These are phyloP conservation scores for Pelodytes ibericus DNA, from an alignment of 2,797 vertebrate genomes.

Conservation along the genomic window DNA sequence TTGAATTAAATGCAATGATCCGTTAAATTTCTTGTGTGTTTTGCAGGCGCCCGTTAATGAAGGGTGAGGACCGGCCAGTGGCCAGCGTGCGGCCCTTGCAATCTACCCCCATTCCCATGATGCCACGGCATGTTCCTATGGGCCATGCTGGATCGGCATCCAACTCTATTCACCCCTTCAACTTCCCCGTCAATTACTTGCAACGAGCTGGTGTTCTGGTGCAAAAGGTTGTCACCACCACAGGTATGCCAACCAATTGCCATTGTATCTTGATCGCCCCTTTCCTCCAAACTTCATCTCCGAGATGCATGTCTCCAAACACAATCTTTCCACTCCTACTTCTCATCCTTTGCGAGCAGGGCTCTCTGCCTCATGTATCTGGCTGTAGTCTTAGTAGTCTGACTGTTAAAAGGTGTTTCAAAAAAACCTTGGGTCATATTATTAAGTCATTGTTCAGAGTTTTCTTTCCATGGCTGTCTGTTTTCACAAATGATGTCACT, in stretches of 20 bases:
- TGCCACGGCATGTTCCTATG: constrained; percentile 90
- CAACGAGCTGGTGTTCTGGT: constrained; percentile 96
- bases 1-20: not conserved
- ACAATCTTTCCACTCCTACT: too few species aligned
- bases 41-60: constrained; percentile 82
- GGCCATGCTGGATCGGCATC: constrained; percentile 74
- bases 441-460: too few species aligned
- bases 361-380: too few species aligned
- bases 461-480: too few species aligned
- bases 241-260: constrained; percentile 83
- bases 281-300: too few species aligned
- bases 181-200: constrained; percentile 93
- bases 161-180: constrained; percentile 80
- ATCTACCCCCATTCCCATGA: constrained; percentile 98
- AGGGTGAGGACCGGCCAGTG: constrained; percentile 92
- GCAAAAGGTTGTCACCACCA: constrained; percentile 96
- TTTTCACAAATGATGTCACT: too few species aligned
- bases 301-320: too few species aligned
- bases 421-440: too few species aligned
- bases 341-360: too few species aligned
- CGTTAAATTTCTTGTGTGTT: not conserved
- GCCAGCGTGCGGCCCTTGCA: constrained; percentile 96
- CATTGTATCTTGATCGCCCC: too few species aligned
- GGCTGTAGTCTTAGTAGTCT: too few species aligned
- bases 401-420: too few species aligned